Conservation (phyloP, 2,888 invertebrate species). For the Perdita meconis region DNA sequence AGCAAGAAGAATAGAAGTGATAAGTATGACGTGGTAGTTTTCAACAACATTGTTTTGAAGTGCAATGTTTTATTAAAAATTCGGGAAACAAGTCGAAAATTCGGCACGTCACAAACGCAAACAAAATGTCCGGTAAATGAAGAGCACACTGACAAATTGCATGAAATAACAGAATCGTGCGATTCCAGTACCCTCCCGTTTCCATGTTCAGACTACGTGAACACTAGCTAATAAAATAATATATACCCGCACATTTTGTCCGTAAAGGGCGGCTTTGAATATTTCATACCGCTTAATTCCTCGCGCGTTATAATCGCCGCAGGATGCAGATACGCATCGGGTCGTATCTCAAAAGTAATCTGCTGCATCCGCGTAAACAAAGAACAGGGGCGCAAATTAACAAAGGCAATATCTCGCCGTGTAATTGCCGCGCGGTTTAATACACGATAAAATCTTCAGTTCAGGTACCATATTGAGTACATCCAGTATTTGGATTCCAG, state of each 20-base stretch:
- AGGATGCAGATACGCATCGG: slow-evolving; percentile 45
- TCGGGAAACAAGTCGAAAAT: too few species aligned
- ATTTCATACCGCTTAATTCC: slow-evolving; percentile 68
- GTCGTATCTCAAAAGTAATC: slow-evolving; percentile 53
- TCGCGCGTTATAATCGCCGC: slow-evolving; percentile 61
- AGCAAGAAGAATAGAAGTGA: too few species aligned
- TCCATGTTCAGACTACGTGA: slow-evolving; percentile 44
- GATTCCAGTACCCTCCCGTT: slow-evolving; percentile 10
- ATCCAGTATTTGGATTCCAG: neutral
- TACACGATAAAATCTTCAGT: neutral
- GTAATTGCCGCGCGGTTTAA: slow-evolving; percentile 16
- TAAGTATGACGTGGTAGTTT: too few species aligned
- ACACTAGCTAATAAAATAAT: slow-evolving; percentile 65
- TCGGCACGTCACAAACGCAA: neutral
- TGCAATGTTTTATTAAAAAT: too few species aligned
- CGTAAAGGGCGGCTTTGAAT: slow-evolving; percentile 66
- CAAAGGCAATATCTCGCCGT: slow-evolving; percentile 13
- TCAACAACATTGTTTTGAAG: too few species aligned
- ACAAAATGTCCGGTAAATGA: slow-evolving; percentile 19
- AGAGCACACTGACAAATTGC: slow-evolving; percentile 63
- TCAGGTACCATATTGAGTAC: neutral
- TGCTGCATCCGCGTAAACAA: slow-evolving; percentile 40
- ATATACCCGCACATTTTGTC: slow-evolving; percentile 44
- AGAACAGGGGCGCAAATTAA: slow-evolving; percentile 22
- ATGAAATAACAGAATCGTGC: slow-evolving; percentile 62